A percentile compares a stretch with the other conserved stretches of the same genome.
Evolutionary conservation across 2,113 vertebrate genomes (phyloP).

Genomic region (Hiodon alosoides): DNA sequence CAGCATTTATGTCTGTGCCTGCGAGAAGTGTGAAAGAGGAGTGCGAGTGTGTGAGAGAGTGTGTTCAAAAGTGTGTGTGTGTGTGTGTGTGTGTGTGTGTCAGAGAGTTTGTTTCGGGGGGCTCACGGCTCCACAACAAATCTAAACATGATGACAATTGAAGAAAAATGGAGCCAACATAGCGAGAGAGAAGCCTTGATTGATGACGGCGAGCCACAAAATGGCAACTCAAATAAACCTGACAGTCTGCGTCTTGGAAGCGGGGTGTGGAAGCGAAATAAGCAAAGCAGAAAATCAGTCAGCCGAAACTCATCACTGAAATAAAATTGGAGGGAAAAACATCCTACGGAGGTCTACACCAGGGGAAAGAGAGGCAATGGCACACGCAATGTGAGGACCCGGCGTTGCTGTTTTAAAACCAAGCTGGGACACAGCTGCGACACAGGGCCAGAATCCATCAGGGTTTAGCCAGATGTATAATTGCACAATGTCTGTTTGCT

Average conservation of each 20-base stretch:
- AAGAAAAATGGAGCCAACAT: slow-evolving; percentile 20
- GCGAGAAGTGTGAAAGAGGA: too few relatives aligned
- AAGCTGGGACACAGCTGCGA: background rate
- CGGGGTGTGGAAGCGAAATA: slow-evolving; percentile 24
- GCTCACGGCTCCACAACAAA: background rate
- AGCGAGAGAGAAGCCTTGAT: slow-evolving; percentile 36
- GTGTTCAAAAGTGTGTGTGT: too few relatives aligned
- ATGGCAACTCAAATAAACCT: slow-evolving; percentile 34
- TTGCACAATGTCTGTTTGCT: background rate
- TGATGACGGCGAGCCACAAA: slow-evolving; percentile 37
- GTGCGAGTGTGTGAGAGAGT: too few relatives aligned
- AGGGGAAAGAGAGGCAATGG: background rate
- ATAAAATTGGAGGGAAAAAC: background rate
- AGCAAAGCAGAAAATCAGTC: slow-evolving; percentile 32
- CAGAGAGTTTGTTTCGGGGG: background rate
- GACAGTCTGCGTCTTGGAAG: slow-evolving; percentile 22
- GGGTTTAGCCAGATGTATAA: background rate
- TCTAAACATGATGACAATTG: background rate
- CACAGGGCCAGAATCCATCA: too few relatives aligned
- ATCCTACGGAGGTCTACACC: background rate
- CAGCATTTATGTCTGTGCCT: too few relatives aligned
- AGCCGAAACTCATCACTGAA: slow-evolving; percentile 6
- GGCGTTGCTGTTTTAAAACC: background rate
- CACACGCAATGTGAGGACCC: background rate
- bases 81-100: too few relatives aligned